Conservation (phyloP, 1,140 invertebrate species). For the Nasonia giraulti region DNA sequence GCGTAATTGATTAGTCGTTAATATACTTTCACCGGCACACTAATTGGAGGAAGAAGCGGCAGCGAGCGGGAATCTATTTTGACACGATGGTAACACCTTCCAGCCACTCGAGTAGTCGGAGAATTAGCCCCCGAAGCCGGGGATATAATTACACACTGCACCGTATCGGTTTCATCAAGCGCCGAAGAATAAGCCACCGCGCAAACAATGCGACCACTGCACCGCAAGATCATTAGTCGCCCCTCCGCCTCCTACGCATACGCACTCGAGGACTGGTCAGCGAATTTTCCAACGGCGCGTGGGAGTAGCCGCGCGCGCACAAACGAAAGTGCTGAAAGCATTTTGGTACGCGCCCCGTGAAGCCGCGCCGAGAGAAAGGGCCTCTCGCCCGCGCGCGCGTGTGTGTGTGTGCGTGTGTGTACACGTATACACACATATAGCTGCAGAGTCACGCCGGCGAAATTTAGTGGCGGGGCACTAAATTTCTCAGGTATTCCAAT, state of each 20-base stretch:
- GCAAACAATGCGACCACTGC: background rate
- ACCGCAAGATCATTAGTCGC: background rate
- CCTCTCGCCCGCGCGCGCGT: too few relatives aligned
- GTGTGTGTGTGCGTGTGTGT: background rate
- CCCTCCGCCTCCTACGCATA: too few relatives aligned
- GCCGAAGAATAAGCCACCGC: background rate
- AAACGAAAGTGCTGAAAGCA: slow-evolving; percentile 54
- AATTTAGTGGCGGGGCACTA: slow-evolving; percentile 70
- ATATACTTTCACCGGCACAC: too few relatives aligned
- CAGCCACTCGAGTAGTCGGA: too few relatives aligned
- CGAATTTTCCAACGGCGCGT: background rate
- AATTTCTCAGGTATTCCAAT: slow-evolving; percentile 74
- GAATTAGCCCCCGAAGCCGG: background rate
- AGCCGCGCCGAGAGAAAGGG: slow-evolving; percentile 15
- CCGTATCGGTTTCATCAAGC: background rate
- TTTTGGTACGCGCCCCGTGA: slow-evolving; percentile 25
- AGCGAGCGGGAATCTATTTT: too few relatives aligned
- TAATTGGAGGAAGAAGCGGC: too few relatives aligned
- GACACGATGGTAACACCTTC: too few relatives aligned
- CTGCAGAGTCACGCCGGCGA: slow-evolving; percentile 68
- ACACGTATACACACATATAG: slow-evolving; percentile 52
- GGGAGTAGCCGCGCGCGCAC: background rate
- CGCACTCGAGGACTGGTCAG: background rate
- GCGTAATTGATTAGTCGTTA: too few relatives aligned
- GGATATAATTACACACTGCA: background rate